Conservation (phyloP, 2,888 invertebrate genomes). For the Polyommatus icarus region DNA sequence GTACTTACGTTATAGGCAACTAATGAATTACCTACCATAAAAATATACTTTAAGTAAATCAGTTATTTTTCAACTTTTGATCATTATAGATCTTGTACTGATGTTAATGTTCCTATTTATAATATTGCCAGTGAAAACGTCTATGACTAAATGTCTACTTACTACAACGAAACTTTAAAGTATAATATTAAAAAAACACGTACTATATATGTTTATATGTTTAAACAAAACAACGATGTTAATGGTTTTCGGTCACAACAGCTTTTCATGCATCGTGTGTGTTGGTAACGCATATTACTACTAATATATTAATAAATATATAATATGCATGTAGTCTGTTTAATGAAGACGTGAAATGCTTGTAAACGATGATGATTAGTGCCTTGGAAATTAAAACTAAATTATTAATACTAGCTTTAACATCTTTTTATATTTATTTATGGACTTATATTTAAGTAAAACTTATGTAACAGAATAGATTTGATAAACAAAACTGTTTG, state of each 20-base stretch:
- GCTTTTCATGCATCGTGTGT: background rate
- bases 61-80: slow-evolving; percentile 35
- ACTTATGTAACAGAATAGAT: background rate
- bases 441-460: slow-evolving; percentile 21
- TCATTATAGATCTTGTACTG: slow-evolving; percentile 67
- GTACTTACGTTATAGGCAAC: background rate
- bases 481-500: background rate
- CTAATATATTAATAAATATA: background rate
- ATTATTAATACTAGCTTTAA: slow-evolving; percentile 14
- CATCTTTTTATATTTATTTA: background rate
- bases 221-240: background rate
- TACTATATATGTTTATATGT: no score
- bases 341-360: background rate
- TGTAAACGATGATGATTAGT: background rate
- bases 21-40: background rate
- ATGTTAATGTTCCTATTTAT: slow-evolving; percentile 73
- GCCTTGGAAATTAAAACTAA: slow-evolving; percentile 6
- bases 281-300: background rate
- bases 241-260: background rate
- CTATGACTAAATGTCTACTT: background rate
- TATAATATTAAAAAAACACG: background rate
- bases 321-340: background rate
- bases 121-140: slow-evolving; percentile 51
- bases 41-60: background rate
- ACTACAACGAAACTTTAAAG: background rate